Evolutionary conservation across 92 coral and sea anemone species (phyloP).

Genomic region (Heliopora coerulea): DNA sequence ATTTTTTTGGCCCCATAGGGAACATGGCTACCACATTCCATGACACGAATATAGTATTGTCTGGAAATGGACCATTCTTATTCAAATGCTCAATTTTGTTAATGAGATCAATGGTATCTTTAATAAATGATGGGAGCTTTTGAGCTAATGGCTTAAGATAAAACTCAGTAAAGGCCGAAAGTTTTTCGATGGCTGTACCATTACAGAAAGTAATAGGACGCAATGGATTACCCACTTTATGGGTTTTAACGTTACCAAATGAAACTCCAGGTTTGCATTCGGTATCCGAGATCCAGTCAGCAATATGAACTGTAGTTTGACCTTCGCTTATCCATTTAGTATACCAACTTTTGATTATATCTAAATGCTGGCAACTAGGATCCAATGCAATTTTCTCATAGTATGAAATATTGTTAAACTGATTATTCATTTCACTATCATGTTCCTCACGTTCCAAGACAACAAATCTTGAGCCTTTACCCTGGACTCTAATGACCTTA

Average conservation of each 20-base stretch:
- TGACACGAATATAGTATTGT: background rate
- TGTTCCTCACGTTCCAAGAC: slow-evolving; percentile 26
- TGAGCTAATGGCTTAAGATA: slow-evolving; percentile 42
- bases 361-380: slow-evolving; percentile 40
- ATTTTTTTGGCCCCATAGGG: background rate
- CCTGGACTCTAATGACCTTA: too few species aligned
- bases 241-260: slow-evolving; percentile 51
- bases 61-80: background rate
- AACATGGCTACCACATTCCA: slow-evolving; percentile 13
- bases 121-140: slow-evolving; percentile 47
- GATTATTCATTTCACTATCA: slow-evolving; percentile 28
- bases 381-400: slow-evolving; percentile 18
- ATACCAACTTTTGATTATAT: background rate
- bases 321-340: slow-evolving; percentile 32
- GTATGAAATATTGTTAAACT: slow-evolving; percentile 27
- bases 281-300: slow-evolving; percentile 42
- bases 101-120: slow-evolving; percentile 23
- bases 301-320: slow-evolving; percentile 35
- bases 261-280: slow-evolving; percentile 50
- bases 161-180: slow-evolving; percentile 55
- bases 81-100: background rate
- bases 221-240: slow-evolving; percentile 38
- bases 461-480: slow-evolving; percentile 47
- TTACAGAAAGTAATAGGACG: slow-evolving; percentile 45
- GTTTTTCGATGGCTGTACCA: slow-evolving; percentile 50